Conservation (phyloP, 2,113 vertebrate species). For the Nerophis lumbriciformis region DNA sequence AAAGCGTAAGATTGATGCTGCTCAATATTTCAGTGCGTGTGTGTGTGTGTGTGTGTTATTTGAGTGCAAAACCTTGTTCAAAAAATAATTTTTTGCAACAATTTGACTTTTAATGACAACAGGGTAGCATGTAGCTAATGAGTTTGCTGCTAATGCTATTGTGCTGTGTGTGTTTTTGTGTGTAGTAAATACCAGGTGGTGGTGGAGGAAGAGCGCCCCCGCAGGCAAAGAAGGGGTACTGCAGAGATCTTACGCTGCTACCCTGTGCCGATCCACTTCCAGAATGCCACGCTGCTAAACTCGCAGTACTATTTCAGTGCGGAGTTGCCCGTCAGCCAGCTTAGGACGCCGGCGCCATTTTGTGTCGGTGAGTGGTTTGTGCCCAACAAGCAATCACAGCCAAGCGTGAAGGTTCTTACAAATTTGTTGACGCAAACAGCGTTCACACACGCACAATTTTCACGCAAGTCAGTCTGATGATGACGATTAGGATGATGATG, state of each 20-base stretch:
- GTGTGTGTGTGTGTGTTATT: conserved; percentile 5
- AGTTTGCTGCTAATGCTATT: background rate
- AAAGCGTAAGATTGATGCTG: background rate
- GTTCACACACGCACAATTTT: too few species aligned
- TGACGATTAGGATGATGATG: background rate
- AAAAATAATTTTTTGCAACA: background rate
- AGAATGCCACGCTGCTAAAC: conserved; percentile 82
- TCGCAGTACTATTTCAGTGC: conserved; percentile 92
- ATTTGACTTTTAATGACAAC: background rate
- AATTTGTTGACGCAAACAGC: background rate
- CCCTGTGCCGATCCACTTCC: conserved; percentile 89
- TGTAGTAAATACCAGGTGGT: conserved; percentile 91
- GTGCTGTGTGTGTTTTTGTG: background rate
- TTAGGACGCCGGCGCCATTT: conserved; percentile 78
- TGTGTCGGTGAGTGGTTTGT: conserved; percentile 71
- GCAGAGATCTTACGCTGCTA: conserved; percentile 92
- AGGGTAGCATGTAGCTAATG: background rate
- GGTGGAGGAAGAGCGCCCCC: conserved; percentile 91
- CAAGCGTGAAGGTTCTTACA: background rate
- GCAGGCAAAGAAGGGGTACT: conserved; percentile 75
- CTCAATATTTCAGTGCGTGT: background rate
- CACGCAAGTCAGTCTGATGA: background rate
- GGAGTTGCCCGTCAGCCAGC: conserved; percentile 80
- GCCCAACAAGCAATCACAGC: background rate
- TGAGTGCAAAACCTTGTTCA: background rate